These are phyloP conservation scores for Eupleurogrammus muticus DNA, from an alignment of 2,797 vertebrate genomes.

Conservation along the genomic window DNA sequence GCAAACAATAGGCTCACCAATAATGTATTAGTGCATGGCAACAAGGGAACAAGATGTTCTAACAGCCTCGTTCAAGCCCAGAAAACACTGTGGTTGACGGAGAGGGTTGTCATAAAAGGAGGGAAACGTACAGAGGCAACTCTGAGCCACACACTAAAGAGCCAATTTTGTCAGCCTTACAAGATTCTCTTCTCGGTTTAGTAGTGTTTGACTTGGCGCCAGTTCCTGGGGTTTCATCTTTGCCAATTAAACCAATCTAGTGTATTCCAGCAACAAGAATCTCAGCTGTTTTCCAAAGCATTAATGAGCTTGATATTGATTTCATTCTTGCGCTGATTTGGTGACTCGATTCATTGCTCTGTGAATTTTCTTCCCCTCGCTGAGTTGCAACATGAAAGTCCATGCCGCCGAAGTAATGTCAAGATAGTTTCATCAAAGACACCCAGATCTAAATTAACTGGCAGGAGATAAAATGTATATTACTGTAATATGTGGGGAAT, in stretches of 20 bases:
- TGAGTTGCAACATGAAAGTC: slow-evolving; percentile 57
- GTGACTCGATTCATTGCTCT: slow-evolving; percentile 31
- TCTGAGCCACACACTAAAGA: slow-evolving; percentile 53
- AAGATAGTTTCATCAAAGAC: slow-evolving; percentile 57
- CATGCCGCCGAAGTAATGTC: slow-evolving; percentile 32
- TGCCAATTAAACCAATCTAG: slow-evolving; percentile 69
- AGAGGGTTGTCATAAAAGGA: slow-evolving; percentile 49
- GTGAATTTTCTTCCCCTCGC: slow-evolving; percentile 44
- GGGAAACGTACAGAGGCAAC: slow-evolving; percentile 43
- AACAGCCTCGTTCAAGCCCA: slow-evolving; percentile 38
- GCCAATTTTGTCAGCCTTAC: slow-evolving; percentile 55
- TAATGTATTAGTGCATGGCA: slow-evolving; percentile 56
- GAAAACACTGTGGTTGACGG: slow-evolving; percentile 46
- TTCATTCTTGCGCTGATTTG: slow-evolving; percentile 44
- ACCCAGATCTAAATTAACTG: slow-evolving; percentile 64
- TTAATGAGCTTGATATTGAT: slow-evolving; percentile 63
- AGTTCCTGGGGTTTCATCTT: slow-evolving; percentile 60
- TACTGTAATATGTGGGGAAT: slow-evolving; percentile 58
- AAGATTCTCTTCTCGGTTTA: slow-evolving; percentile 60
- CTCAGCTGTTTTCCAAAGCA: slow-evolving; percentile 55
- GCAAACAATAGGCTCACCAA: slow-evolving; percentile 59
- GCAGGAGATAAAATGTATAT: slow-evolving; percentile 72
- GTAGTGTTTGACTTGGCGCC: slow-evolving; percentile 66
- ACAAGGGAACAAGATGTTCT: slow-evolving; percentile 58
- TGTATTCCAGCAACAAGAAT: slow-evolving; percentile 53